Evolutionary conservation across 2,888 invertebrate species (phyloP).

Genomic region (Apoda limacodes): DNA sequence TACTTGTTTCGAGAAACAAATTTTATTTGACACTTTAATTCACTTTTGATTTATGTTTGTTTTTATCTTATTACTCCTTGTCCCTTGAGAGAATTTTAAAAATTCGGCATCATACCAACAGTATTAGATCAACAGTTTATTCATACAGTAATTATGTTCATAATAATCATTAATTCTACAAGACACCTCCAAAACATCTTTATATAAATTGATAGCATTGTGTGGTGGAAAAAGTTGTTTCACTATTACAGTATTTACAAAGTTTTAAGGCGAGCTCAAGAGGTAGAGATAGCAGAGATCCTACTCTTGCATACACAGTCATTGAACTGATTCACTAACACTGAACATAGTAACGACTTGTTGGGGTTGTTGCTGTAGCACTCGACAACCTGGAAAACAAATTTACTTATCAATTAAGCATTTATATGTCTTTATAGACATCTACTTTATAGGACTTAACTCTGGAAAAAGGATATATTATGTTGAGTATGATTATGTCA

Average conservation of each 20-base stretch:
- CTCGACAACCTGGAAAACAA: constrained; percentile 47
- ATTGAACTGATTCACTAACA: constrained; percentile 63
- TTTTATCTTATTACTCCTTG: no score
- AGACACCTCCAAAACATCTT: constrained; percentile 23
- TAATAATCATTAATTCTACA: no score
- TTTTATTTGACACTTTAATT: no score
- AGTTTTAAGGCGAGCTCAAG: constrained; percentile 30
- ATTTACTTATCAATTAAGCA: constrained; percentile 4
- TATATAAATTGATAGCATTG: constrained; percentile 14
- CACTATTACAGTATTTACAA: constrained; percentile 20
- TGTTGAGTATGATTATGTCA: no score
- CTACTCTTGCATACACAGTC: constrained; percentile 64
- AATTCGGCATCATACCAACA: constrained; percentile 21
- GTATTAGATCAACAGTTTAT: constrained; percentile 58
- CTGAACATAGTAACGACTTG: constrained; percentile 56
- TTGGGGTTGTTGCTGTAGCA: constrained; percentile 57
- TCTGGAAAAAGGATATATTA: no score
- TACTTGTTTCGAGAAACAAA: no score
- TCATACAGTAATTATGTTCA: constrained; percentile 54
- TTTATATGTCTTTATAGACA: no score
- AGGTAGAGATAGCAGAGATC: constrained; percentile 47
- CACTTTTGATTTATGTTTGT: no score
- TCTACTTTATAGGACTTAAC: no score
- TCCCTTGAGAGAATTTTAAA: no score
- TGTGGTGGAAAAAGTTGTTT: no score